A percentile compares a stretch with the other conserved stretches of the same genome.
These are phyloP conservation scores for Podarcis muralis DNA, from an alignment of 2,113 vertebrate species.

Conservation along the genomic window DNA sequence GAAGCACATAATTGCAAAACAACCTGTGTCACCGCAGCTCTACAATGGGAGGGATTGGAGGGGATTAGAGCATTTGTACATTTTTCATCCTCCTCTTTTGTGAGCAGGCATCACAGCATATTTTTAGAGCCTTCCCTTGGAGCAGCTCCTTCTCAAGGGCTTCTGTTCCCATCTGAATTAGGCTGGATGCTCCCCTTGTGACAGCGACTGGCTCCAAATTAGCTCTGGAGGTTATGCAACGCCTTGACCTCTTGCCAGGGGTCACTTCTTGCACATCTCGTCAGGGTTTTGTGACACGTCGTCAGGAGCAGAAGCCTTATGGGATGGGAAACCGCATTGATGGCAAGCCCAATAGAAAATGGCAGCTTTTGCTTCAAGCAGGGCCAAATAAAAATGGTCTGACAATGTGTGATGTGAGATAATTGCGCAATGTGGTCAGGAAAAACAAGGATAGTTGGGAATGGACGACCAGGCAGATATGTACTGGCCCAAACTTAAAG, in stretches of 20 bases:
- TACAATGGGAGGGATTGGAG: slow-evolving; percentile 50
- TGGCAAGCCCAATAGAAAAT: background rate
- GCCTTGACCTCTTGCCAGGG: slow-evolving; percentile 24
- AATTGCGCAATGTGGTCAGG: background rate
- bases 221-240: slow-evolving; percentile 24
- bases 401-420: background rate
- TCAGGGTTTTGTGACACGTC: background rate
- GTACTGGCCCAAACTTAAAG: background rate
- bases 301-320: background rate
- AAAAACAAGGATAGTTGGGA: background rate
- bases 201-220: background rate
- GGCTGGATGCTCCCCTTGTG: slow-evolving; percentile 28
- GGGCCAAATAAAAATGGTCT: background rate
- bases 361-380: slow-evolving; percentile 1
- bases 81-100: too few species aligned
- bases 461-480: background rate
- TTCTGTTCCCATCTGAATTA: slow-evolving; percentile 26
- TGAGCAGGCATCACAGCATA: slow-evolving; percentile 50
- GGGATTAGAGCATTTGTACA: slow-evolving; percentile 22
- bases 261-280: slow-evolving; percentile 3
- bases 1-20: slow-evolving; percentile 25
- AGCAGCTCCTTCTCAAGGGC: slow-evolving; percentile 42
- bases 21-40: slow-evolving; percentile 48
- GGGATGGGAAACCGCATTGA: background rate
- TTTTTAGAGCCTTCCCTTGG: slow-evolving; percentile 43